A percentile compares a stretch with the other conserved stretches of the same genome.
phyloP scores from a whole-genome alignment of 2,797 vertebrate species.

The Ambastaia sidthimunki region DNA sequence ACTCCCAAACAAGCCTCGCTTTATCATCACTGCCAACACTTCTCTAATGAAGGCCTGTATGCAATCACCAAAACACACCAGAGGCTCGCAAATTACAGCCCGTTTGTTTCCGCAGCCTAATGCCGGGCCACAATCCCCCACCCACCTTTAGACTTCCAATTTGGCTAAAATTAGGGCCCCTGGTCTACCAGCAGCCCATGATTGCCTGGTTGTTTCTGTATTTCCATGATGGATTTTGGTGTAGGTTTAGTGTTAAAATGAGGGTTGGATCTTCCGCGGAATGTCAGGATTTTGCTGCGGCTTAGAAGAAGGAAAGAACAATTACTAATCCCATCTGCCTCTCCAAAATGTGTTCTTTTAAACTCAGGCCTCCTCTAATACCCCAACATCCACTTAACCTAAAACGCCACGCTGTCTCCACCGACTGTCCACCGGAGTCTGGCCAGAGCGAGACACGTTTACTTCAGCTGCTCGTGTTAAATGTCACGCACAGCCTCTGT shows the following conservation, averaged over 20 bases:
- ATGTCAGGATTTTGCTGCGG: slow-evolving; percentile 18
- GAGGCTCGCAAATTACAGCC: slow-evolving; percentile 62
- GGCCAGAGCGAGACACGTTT: slow-evolving; percentile 57
- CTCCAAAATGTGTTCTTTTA: slow-evolving; percentile 38
- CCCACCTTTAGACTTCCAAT: slow-evolving; percentile 45
- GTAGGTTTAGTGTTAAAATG: slow-evolving; percentile 39
- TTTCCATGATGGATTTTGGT: slow-evolving; percentile 41
- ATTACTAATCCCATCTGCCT: slow-evolving; percentile 30
- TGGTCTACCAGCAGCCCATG: slow-evolving; percentile 41
- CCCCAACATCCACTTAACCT: slow-evolving; percentile 60
- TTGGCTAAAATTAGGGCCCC: slow-evolving; percentile 53
- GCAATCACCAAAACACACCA: slow-evolving; percentile 60
- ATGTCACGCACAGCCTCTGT: slow-evolving; percentile 54
- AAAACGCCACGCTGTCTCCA: slow-evolving; percentile 57
- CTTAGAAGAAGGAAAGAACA: slow-evolving; percentile 18
- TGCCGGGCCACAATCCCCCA: slow-evolving; percentile 1
- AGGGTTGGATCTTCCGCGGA: slow-evolving; percentile 26
- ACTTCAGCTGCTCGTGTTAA: slow-evolving; percentile 61
- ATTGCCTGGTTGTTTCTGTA: slow-evolving; percentile 40
- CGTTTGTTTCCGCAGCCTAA: slow-evolving; percentile 43
- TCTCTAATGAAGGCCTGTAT: slow-evolving; percentile 55
- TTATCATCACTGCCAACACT: slow-evolving; percentile 62
- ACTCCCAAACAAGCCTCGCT: slow-evolving; percentile 58
- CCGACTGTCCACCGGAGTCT: slow-evolving; percentile 54
- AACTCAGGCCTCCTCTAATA: slow-evolving; percentile 47